phyloP scores from a whole-genome alignment of 2,113 vertebrate genomes.

The Eublepharis macularius region DNA sequence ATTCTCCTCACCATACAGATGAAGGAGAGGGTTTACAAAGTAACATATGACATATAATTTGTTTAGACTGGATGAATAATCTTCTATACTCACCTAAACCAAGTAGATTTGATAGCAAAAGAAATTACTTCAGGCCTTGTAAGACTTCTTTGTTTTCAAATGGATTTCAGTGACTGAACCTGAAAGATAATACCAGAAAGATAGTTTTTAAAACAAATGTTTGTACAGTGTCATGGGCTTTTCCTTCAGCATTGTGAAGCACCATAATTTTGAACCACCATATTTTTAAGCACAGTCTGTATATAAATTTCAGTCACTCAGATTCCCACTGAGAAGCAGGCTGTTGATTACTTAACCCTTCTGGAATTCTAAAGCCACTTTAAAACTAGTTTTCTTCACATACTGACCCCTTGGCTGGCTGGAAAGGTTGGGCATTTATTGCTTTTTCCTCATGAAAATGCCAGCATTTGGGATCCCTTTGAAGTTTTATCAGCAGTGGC shows the following conservation, averaged over 20 bases:
- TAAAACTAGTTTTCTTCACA: constrained; percentile 1
- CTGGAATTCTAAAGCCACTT: constrained; percentile 25
- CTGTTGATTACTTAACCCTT: background rate
- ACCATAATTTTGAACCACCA: constrained; percentile 2
- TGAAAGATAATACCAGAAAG: background rate
- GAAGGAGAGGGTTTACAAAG: no score
- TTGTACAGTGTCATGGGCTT: background rate
- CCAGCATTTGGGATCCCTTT: constrained; percentile 18
- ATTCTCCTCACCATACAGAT: no score
- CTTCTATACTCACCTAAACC: no score
- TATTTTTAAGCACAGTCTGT: background rate
- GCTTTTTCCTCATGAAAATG: constrained; percentile 19
- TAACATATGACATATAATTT: no score
- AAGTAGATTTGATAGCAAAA: no score
- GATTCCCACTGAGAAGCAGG: background rate
- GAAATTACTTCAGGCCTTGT: no score
- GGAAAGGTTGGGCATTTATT: constrained; percentile 37
- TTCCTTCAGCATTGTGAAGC: constrained; percentile 28
- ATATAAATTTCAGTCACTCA: constrained; percentile 25
- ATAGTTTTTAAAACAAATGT: background rate
- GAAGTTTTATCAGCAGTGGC: constrained; percentile 29
- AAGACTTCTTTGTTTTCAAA: background rate
- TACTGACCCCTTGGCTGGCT: background rate
- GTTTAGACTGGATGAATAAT: no score
- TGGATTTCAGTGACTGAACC: background rate